A percentile compares a stretch with the other conserved stretches of the same genome.
Conservation (phyloP, 1,140 invertebrate species). For the Heliconius hewitsoni region DNA sequence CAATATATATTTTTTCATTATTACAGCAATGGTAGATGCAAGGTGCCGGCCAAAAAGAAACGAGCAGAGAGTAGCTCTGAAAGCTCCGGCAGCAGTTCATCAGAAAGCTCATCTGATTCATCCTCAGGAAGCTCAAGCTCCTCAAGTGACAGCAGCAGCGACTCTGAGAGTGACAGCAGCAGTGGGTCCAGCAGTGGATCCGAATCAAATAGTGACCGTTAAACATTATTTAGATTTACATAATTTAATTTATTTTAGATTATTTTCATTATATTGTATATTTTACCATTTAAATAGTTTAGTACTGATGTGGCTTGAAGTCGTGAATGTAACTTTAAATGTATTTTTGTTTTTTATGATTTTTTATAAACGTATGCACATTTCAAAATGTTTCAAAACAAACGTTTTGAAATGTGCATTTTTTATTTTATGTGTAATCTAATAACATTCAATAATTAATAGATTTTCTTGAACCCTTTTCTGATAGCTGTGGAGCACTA, state of each 20-base stretch:
- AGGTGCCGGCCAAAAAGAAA: conserved; percentile 68
- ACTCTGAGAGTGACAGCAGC: conserved; percentile 55
- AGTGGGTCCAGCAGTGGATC: conserved; percentile 61
- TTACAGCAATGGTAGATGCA: conserved; percentile 65
- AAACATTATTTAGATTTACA: conserved; percentile 17
- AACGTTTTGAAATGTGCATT: not conserved
- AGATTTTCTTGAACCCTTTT: not conserved
- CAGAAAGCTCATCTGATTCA: conserved; percentile 60
- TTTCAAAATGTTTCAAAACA: too few relatives aligned
- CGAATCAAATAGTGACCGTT: conserved; percentile 58
- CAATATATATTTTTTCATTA: not conserved
- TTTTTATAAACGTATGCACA: not conserved
- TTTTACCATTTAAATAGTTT: not conserved
- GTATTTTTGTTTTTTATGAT: not conserved
- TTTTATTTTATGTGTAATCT: not conserved
- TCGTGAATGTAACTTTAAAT: not conserved
- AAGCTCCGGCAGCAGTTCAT: conserved; percentile 61
- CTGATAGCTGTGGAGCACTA: not conserved
- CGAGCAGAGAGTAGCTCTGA: conserved; percentile 56
- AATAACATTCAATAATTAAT: not conserved
- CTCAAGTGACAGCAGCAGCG: conserved; percentile 63
- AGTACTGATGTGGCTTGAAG: not conserved
- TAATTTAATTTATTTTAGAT: conserved; percentile 9
- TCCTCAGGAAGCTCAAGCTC: conserved; percentile 56
- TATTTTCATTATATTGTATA: conserved; percentile 6